Percentiles rank a stretch among this genome's conserved stretches.
Conservation (phyloP, 2,113 vertebrate genomes). For the Tyto alba region DNA sequence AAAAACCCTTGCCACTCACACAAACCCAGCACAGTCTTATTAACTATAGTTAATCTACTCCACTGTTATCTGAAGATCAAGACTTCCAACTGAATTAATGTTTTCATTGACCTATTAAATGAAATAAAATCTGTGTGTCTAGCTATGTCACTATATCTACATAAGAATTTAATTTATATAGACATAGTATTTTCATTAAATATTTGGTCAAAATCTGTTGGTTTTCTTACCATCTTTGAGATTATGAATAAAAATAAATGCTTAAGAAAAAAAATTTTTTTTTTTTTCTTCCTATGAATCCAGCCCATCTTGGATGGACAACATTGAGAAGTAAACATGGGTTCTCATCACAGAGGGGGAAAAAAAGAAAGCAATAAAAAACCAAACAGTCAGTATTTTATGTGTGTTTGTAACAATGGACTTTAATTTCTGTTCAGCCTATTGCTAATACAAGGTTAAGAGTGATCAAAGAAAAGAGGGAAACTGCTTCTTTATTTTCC, state of each 20-base stretch:
- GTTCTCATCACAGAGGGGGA: not conserved
- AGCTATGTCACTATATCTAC: not conserved
- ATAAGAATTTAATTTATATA: not conserved
- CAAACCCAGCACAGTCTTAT: not conserved
- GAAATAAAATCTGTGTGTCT: not conserved
- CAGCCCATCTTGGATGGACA: not conserved
- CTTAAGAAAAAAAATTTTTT: too few relatives aligned
- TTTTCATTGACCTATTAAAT: not conserved
- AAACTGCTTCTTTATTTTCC: not conserved
- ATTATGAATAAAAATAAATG: not conserved
- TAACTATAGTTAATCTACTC: not conserved
- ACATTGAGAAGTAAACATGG: not conserved
- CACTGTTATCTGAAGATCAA: not conserved
- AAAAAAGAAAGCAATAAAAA: not conserved
- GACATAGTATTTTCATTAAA: not conserved
- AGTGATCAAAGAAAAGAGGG: not conserved
- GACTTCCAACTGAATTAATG: not conserved
- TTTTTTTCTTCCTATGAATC: not conserved
- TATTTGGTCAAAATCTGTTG: not conserved
- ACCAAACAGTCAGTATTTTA: not conserved
- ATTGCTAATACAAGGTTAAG: not conserved
- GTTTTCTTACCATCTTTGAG: not conserved
- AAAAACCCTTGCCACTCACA: too few relatives aligned
- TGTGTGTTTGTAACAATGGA: not conserved
- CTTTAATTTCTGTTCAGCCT: not conserved